A percentile compares a stretch with the other conserved stretches of the same genome.
These are phyloP conservation scores for Brassicogethes aeneus DNA, from an alignment of 2,888 invertebrate genomes.

Conservation along the genomic window DNA sequence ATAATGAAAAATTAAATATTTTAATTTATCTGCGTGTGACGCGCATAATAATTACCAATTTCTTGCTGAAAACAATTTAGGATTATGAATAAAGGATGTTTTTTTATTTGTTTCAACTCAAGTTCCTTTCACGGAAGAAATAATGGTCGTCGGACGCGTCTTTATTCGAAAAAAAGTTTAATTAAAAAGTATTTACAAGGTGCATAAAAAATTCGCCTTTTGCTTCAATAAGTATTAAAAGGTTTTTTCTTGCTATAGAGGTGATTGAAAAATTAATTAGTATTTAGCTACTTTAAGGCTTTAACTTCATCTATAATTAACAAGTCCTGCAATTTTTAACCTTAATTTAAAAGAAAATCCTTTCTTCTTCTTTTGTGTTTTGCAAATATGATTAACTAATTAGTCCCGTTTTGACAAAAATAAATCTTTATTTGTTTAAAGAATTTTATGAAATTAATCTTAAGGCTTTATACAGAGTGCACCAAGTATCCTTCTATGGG, in stretches of 20 bases:
- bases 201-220: neutral
- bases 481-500: too few relatives aligned
- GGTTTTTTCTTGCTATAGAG: neutral
- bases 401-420: too few relatives aligned
- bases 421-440: too few relatives aligned
- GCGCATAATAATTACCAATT: conserved; percentile 16
- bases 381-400: too few relatives aligned
- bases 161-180: neutral
- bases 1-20: conserved; percentile 28
- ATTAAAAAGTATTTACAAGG: neutral
- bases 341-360: too few relatives aligned
- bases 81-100: neutral
- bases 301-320: too few relatives aligned
- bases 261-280: neutral
- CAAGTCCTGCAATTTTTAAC: too few relatives aligned
- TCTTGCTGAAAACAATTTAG: neutral
- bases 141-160: too few relatives aligned
- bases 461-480: too few relatives aligned
- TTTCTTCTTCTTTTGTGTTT: too few relatives aligned
- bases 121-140: neutral
- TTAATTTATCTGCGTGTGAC: conserved; percentile 20
- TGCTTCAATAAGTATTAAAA: neutral
- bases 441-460: too few relatives aligned
- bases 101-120: neutral
- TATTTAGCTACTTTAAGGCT: neutral